These are phyloP conservation scores for Lordiphosa stackelbergi DNA, from an alignment of 1,140 invertebrate species.

Conservation along the genomic window DNA sequence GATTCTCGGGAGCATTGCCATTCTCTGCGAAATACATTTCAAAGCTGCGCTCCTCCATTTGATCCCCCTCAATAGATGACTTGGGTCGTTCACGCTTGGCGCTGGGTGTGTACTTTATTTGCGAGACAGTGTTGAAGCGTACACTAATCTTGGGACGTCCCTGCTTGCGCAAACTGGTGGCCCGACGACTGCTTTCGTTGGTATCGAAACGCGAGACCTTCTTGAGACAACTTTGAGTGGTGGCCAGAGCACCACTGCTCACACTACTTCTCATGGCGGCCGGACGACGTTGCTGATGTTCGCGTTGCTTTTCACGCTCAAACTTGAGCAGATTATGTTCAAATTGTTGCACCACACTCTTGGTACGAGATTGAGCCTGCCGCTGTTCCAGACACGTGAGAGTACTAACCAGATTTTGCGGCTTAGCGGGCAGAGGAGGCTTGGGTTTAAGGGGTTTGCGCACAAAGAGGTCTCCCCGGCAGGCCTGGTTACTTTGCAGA, in stretches of 20 bases:
- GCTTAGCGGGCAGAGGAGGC: conserved; percentile 66
- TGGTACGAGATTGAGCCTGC: conserved; percentile 52
- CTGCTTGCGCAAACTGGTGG: conserved; percentile 69
- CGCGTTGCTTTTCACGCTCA: conserved; percentile 63
- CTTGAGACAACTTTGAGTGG: conserved; percentile 67
- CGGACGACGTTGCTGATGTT: conserved; percentile 47
- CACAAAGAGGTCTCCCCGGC: conserved; percentile 44
- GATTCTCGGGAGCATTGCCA: conserved; percentile 79
- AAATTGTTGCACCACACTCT: conserved; percentile 73
- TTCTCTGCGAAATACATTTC: conserved; percentile 81
- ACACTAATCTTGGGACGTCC: conserved; percentile 76
- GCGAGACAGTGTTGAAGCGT: conserved; percentile 78
- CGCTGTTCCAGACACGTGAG: conserved; percentile 51
- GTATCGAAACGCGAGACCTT: conserved; percentile 73
- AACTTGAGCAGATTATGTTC: conserved; percentile 80
- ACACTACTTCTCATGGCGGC: conserved; percentile 59
- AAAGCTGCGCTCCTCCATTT: conserved; percentile 78
- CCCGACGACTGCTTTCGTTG: conserved; percentile 61
- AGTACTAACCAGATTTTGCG: conserved; percentile 65
- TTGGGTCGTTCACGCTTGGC: conserved; percentile 40
- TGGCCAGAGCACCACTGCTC: conserved; percentile 65
- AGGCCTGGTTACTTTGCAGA: conserved; percentile 44
- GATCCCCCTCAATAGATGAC: conserved; percentile 3
- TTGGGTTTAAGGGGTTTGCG: conserved; percentile 59
- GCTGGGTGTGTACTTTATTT: conserved; percentile 73